Percentiles rank a stretch among this genome's conserved stretches.
These are phyloP conservation scores for Hoplodrina blanda DNA, from an alignment of 2,888 invertebrate species.

Conservation along the genomic window DNA sequence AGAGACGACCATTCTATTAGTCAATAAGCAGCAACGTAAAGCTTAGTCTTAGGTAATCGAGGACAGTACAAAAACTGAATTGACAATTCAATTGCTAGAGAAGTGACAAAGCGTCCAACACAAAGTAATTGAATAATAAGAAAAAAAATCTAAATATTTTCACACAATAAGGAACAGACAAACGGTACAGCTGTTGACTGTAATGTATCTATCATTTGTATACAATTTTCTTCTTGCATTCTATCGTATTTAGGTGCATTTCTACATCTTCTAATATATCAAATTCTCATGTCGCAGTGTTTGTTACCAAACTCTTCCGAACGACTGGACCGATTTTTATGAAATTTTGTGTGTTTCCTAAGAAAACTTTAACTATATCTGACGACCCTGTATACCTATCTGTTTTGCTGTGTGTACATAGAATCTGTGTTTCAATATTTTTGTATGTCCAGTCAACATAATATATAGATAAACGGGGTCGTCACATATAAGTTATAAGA, in stretches of 20 bases:
- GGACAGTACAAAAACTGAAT: slow-evolving; percentile 49
- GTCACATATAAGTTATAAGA: too few relatives aligned
- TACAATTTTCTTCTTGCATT: slow-evolving; percentile 13
- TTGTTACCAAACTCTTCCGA: too few relatives aligned
- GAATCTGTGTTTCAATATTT: too few relatives aligned
- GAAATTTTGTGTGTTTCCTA: too few relatives aligned
- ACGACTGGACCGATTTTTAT: too few relatives aligned
- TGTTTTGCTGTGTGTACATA: too few relatives aligned
- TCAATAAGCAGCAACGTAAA: slow-evolving; percentile 41
- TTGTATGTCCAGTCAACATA: too few relatives aligned
- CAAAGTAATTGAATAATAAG: slow-evolving; percentile 45
- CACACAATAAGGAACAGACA: slow-evolving; percentile 24
- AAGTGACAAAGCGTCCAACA: slow-evolving; percentile 45
- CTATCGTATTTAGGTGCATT: neutral
- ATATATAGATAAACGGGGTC: too few relatives aligned
- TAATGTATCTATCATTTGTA: slow-evolving; percentile 23
- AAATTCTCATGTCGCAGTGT: too few relatives aligned
- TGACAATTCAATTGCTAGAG: slow-evolving; percentile 59
- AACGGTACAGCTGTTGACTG: slow-evolving; percentile 15
- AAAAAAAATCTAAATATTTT: slow-evolving; percentile 52
- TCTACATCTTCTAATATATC: neutral
- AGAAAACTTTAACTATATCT: too few relatives aligned
- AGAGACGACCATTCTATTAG: slow-evolving; percentile 6
- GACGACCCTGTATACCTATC: too few relatives aligned
- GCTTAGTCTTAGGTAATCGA: slow-evolving; percentile 48